Evolutionary conservation across 2,797 vertebrate species (phyloP), one percentile per base, ranked within the genome.

Genomic region (Euthynnus affinis): DNA sequence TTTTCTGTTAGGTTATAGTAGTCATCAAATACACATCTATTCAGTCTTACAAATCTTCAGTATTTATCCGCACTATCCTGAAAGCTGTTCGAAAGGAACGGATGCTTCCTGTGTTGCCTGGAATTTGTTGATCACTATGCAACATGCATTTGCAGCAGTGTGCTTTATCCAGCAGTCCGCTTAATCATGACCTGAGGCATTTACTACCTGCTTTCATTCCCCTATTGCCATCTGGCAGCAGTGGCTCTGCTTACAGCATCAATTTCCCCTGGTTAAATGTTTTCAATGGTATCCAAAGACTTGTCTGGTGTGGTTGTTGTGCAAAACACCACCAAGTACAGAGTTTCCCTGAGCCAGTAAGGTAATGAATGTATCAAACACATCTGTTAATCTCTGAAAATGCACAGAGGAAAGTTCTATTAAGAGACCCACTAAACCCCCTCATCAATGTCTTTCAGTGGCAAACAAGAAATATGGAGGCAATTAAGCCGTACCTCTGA

Each of bases 141-240:
- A 85, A 79, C 85, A 81, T 78, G 77, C 83, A 88, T 91, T 85
- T 80, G 66, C 75, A 74, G 60, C 62, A 42, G 67, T 75, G 71
- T 59, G 85, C 82, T 79, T 89, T 73, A 81, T 85, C 70, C 78
- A 87, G 58, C 44, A 51, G 82, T 81, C 71, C 20, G 49, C 82
- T 87, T 90, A 84, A 92, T 92, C 83, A 85, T 76, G 81, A 88
- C 90, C 87, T 73, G 60, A 85, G 82, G 78, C 81, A 86, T 93
- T 91, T 80, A 92, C 76, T 78, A 81, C 83, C 83, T 83, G 79
- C 71, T 76, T 87, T 85, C 84, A 89, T 91, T 84, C 78, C 70
- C 73, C 75, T 87, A 63, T 86, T 88, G 85, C 92, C 91, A 94
- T 92, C 90, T 95, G 92, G 84, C 89, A 89, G 83, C 81, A 64